These are phyloP conservation scores for Pocillopora damicornis DNA, from an alignment of 64 coral and sea anemone species.

Conservation along the genomic window DNA sequence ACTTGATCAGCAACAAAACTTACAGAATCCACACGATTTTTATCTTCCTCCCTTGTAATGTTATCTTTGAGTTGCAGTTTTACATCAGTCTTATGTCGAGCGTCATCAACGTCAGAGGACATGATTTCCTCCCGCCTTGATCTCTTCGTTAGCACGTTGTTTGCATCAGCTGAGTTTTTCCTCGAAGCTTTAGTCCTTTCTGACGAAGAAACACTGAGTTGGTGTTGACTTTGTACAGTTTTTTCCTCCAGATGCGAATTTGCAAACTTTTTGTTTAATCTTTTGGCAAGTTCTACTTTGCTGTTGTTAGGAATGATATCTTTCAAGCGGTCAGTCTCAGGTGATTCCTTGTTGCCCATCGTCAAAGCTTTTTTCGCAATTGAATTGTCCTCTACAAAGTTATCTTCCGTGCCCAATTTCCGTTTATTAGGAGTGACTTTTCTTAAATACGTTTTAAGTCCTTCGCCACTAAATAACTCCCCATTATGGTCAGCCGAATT, in stretches of 20 bases:
- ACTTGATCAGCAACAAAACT: conserved; percentile 35
- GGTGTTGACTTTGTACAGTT: background rate
- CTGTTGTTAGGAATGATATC: background rate
- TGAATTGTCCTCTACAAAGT: background rate
- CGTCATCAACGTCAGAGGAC: background rate
- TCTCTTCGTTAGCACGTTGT: background rate
- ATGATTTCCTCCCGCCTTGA: conserved; percentile 20
- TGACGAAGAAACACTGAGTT: background rate
- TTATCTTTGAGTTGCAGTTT: background rate
- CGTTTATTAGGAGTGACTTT: conserved; percentile 1
- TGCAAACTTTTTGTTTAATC: background rate
- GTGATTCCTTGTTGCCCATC: background rate
- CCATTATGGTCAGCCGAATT: conserved; percentile 16
- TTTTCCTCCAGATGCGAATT: background rate
- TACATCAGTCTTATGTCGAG: background rate
- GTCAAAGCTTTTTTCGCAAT: conserved; percentile 26
- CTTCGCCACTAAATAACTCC: conserved; percentile 4
- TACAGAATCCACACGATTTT: background rate
- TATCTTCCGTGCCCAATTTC: background rate
- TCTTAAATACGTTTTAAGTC: conserved; percentile 14
- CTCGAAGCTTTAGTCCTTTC: conserved; percentile 1
- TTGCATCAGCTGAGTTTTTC: conserved; percentile 1
- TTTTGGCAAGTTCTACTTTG: background rate
- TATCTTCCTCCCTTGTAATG: background rate
- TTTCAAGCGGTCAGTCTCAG: background rate